These are phyloP conservation scores for Heteromyza rotundicornis DNA, from an alignment of 2,888 invertebrate genomes.

Conservation along the genomic window DNA sequence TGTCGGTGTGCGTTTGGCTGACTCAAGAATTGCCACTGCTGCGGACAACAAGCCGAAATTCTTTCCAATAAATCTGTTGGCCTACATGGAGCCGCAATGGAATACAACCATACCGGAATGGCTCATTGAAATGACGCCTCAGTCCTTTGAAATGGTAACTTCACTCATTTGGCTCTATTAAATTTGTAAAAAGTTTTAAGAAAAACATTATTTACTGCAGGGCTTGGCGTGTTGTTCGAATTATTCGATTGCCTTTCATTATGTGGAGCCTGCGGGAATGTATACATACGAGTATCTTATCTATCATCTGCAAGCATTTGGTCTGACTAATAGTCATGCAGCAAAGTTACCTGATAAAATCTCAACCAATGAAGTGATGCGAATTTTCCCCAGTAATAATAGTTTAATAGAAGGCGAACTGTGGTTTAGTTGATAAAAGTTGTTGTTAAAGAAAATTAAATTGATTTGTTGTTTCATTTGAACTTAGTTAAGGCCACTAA, in stretches of 20 bases:
- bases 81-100: slow-evolving; percentile 30
- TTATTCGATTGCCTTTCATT: slow-evolving; percentile 94
- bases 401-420: no score
- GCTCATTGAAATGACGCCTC: slow-evolving; percentile 42
- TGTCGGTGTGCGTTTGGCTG: slow-evolving; percentile 85
- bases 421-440: no score
- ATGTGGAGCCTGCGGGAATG: slow-evolving; percentile 89
- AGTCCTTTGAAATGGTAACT: slow-evolving; percentile 68
- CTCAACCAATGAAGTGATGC: slow-evolving; percentile 29
- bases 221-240: slow-evolving; percentile 92
- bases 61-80: slow-evolving; percentile 39
- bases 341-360: slow-evolving; percentile 28
- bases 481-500: no score
- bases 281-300: slow-evolving; percentile 93
- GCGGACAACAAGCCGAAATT: slow-evolving; percentile 40
- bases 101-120: slow-evolving; percentile 42
- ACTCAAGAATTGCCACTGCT: slow-evolving; percentile 67
- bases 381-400: slow-evolving; percentile 40
- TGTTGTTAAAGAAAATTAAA: no score
- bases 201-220: no score
- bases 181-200: no score
- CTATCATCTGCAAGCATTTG: slow-evolving; percentile 85
- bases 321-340: slow-evolving; percentile 51
- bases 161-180: no score
- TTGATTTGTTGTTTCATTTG: no score